These are phyloP conservation scores for Drosophila testacea DNA, from an alignment of 2,888 invertebrate genomes.

Conservation along the genomic window DNA sequence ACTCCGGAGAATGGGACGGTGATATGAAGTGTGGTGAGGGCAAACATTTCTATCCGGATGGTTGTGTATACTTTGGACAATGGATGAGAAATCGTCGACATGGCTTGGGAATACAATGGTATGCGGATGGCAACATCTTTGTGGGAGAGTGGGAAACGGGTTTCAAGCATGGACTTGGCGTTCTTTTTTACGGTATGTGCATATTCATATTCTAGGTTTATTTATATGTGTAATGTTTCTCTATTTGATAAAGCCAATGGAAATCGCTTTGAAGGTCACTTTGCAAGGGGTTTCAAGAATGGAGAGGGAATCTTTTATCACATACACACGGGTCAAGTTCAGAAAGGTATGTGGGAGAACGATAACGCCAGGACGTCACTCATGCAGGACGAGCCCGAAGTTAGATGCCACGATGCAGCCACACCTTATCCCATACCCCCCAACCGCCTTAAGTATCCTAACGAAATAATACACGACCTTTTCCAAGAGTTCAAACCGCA, in stretches of 20 bases:
- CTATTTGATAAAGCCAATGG: conserved; percentile 73
- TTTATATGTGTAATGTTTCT: neutral
- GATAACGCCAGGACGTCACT: conserved; percentile 79
- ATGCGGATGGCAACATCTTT: conserved; percentile 77
- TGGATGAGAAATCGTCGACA: conserved; percentile 81
- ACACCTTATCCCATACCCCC: conserved; percentile 77
- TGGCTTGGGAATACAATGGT: conserved; percentile 84
- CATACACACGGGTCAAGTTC: conserved; percentile 82
- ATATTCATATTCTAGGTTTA: too few species aligned
- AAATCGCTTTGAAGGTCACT: conserved; percentile 84
- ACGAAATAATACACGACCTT: conserved; percentile 71
- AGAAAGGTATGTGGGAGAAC: conserved; percentile 84
- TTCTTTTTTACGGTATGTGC: conserved; percentile 79
- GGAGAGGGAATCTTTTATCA: conserved; percentile 84
- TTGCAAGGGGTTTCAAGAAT: conserved; percentile 81
- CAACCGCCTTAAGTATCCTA: conserved; percentile 72
- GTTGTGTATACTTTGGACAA: conserved; percentile 79
- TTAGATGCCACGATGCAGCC: conserved; percentile 67
- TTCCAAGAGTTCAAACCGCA: conserved; percentile 72
- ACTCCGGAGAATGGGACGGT: conserved; percentile 81
- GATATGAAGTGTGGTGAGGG: conserved; percentile 83
- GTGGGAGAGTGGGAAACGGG: conserved; percentile 83
- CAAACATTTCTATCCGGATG: conserved; percentile 82
- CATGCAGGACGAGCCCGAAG: conserved; percentile 76
- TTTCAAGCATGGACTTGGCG: conserved; percentile 80